These are phyloP conservation scores for Bombus cullumanus DNA, from an alignment of 1,140 invertebrate species.

Conservation along the genomic window DNA sequence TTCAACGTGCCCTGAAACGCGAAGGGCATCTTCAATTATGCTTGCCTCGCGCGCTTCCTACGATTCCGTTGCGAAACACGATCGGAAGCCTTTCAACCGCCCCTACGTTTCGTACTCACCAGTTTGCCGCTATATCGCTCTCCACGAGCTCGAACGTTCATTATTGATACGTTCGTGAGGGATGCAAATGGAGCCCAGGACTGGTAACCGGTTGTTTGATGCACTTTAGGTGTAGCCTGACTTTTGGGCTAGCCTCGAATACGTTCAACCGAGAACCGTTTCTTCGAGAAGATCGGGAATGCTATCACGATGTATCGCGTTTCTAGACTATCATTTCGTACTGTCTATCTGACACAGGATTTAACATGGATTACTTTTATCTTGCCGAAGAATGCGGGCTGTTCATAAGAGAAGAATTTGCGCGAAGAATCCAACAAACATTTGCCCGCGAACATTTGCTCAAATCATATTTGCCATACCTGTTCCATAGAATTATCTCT, in stretches of 20 bases:
- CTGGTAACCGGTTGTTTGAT: conserved; percentile 11
- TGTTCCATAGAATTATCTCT: not conserved
- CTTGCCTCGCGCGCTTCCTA: no score
- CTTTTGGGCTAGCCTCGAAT: conserved; percentile 7
- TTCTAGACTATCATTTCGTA: not conserved
- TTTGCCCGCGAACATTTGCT: no score
- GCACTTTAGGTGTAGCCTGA: not conserved
- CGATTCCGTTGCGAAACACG: not conserved
- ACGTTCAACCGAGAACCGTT: not conserved
- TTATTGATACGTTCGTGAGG: conserved; percentile 22
- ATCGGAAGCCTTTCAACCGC: not conserved
- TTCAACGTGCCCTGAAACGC: not conserved
- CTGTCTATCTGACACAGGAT: not conserved
- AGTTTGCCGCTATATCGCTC: not conserved
- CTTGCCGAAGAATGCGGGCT: not conserved
- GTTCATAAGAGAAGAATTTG: not conserved
- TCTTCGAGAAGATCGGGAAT: not conserved
- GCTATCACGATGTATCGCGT: not conserved
- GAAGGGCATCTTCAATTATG: not conserved
- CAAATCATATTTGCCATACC: not conserved
- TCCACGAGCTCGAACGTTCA: conserved; percentile 1
- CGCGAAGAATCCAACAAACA: no score
- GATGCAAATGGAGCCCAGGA: conserved; percentile 10
- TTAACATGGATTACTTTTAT: no score
- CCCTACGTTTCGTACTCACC: not conserved